Base-by-base conservation (phyloP, 2,888 invertebrate species). In the Dicyrtomina minuta region DNA sequence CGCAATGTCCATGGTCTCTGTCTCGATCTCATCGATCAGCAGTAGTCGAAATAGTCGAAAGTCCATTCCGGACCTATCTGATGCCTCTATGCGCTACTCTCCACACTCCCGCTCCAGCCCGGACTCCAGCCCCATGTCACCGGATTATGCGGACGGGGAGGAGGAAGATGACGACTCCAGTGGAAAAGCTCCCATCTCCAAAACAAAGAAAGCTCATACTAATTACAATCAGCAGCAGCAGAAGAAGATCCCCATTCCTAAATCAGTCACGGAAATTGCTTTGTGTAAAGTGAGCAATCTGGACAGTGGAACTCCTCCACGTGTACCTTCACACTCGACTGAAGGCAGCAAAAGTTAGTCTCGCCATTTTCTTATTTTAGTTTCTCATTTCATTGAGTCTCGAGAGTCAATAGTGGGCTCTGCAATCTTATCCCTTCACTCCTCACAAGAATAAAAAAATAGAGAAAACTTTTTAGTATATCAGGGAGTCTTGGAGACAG, bases 251-350 rank as follows among this genome's bases (percentile, higher is more conserved):
- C 59, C 71, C 17, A 72, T 75, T 24, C 75, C 77, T 2, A 77
- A 77, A 53, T 77, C 77, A 55, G 73, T 77, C 41, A 77, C 77
- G n/a, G 77, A 77, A 68, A 77, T 74, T 64, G 74, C 73, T 43
- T 68, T 77, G 24, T 74, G 61, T 62, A 75, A 74, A 72, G 73
- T 73, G 13, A 51, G 65, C 39, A 43, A n/a, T 39, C 39, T 66
- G 24, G 65, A 70, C 39, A n/a, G 43, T 4, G 49, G 46, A 17
- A 65, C 51, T 59, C 64, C 64, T 8, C 65, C 64, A 46, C 58
- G 70, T 27, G 27, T 59, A 17, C 33, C 53, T 39, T 51, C 58
- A 44, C 66, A 67, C 58, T 58, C 66, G n/a, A 59, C 43, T 49
- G 66, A 67, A 67, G 66, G 66, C 59, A 67, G 44, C 33, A 33